Evolutionary conservation across 2,797 vertebrate species (phyloP).

Genomic region (Sternotherus odoratus): DNA sequence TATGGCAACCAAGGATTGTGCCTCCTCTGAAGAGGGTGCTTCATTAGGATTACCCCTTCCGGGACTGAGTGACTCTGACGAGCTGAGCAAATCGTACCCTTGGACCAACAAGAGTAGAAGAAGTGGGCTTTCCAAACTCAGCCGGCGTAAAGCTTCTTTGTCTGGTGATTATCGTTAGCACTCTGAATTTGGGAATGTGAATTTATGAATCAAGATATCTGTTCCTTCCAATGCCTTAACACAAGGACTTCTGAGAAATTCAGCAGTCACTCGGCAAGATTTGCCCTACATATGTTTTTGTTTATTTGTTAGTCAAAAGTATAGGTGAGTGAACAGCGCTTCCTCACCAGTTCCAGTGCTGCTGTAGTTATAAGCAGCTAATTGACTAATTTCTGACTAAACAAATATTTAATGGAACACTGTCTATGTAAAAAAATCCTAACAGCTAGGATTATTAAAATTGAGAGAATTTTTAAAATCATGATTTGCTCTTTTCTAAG

Average conservation of each 20-base stretch:
- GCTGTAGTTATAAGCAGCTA: not conserved
- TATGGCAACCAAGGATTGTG: constrained; percentile 41
- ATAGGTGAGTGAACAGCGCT: not conserved
- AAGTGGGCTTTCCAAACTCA: constrained; percentile 75
- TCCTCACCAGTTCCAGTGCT: not conserved
- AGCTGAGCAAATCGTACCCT: constrained; percentile 81
- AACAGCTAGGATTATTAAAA: not conserved
- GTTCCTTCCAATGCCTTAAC: not conserved
- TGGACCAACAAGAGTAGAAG: constrained; percentile 75
- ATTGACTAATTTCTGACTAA: constrained; percentile 4
- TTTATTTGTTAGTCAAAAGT: not conserved
- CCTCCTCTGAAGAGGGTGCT: not conserved
- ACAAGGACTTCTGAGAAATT: not conserved
- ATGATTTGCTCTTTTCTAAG: not conserved
- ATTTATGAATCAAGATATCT: fast-evolving
- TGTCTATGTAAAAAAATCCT: constrained; percentile 5
- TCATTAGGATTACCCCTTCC: not conserved
- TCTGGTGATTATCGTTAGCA: constrained; percentile 73
- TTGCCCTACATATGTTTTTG: not conserved
- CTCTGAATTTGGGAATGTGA: not conserved
- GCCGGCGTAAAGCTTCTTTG: constrained; percentile 73
- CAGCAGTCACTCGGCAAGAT: not conserved
- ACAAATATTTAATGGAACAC: not conserved
- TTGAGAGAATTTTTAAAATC: not conserved
- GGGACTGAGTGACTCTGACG: constrained; percentile 12